These are phyloP conservation scores for Eupithecia tripunctaria DNA, from an alignment of 2,888 invertebrate genomes.

Conservation along the genomic window DNA sequence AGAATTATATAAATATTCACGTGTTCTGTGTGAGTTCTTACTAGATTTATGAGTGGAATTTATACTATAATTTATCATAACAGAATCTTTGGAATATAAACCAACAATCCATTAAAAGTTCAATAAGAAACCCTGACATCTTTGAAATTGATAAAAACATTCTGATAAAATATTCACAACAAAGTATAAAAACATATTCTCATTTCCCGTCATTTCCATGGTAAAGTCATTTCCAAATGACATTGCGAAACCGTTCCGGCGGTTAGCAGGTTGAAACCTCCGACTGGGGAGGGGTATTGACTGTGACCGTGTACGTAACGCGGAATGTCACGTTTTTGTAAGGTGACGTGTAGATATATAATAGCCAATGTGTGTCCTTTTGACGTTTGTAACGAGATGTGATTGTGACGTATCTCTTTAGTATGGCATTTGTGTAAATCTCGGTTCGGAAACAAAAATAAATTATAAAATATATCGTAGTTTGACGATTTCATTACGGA, in stretches of 20 bases:
- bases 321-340: not conserved
- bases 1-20: no score
- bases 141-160: not conserved
- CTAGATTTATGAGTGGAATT: not conserved
- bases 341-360: no score
- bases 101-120: not conserved
- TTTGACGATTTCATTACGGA: no score
- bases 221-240: slow-evolving; percentile 36
- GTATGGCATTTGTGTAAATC: no score
- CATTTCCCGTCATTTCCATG: slow-evolving; percentile 15
- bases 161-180: slow-evolving; percentile 1
- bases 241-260: slow-evolving; percentile 33
- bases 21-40: not conserved
- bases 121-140: not conserved
- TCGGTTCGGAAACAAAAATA: no score
- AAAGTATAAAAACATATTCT: not conserved
- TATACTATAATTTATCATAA: not conserved
- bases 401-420: no score
- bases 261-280: slow-evolving; percentile 38
- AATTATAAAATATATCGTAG: no score
- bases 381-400: no score
- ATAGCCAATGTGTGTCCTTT: no score
- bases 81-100: not conserved
- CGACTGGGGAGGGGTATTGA: slow-evolving; percentile 7
- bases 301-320: not conserved